Evolutionary conservation across 2,888 invertebrate species (phyloP).

Genomic region (Scaptomyza cyrtandrae): DNA sequence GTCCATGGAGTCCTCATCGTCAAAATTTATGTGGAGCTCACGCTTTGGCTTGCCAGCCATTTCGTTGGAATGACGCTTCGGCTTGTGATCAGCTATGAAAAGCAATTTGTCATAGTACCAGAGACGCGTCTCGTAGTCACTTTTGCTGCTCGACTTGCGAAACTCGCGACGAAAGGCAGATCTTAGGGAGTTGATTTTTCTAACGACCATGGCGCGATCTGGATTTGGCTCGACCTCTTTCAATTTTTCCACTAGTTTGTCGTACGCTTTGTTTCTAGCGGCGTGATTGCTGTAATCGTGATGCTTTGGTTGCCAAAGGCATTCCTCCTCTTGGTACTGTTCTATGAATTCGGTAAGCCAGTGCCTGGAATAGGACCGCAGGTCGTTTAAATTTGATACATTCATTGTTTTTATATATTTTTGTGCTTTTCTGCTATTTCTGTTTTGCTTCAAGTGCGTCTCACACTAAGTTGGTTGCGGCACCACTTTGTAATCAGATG

Average conservation of each 20-base stretch:
- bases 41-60: conserved; percentile 73
- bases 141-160: conserved; percentile 78
- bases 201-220: conserved; percentile 83
- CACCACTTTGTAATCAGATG: conserved; percentile 4
- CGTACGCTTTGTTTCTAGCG: conserved; percentile 83
- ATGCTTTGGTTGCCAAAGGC: conserved; percentile 84
- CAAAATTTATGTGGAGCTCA: conserved; percentile 77
- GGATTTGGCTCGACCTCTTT: conserved; percentile 84
- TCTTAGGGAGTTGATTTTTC: conserved; percentile 83
- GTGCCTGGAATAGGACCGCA: conserved; percentile 83
- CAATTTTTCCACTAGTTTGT: conserved; percentile 82
- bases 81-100: conserved; percentile 83
- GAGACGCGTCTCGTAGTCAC: conserved; percentile 82
- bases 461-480: conserved; percentile 65
- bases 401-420: conserved; percentile 45
- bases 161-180: conserved; percentile 83
- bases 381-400: conserved; percentile 77
- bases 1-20: conserved; percentile 83
- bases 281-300: conserved; percentile 83
- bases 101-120: conserved; percentile 83
- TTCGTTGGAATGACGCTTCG: conserved; percentile 73
- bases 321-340: conserved; percentile 82
- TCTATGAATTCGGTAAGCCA: conserved; percentile 84
- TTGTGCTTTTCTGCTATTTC: conserved; percentile 34
- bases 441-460: conserved; percentile 75